Evolutionary conservation across 2,797 vertebrate genomes (phyloP).

Genomic region (Staurois parvus): DNA sequence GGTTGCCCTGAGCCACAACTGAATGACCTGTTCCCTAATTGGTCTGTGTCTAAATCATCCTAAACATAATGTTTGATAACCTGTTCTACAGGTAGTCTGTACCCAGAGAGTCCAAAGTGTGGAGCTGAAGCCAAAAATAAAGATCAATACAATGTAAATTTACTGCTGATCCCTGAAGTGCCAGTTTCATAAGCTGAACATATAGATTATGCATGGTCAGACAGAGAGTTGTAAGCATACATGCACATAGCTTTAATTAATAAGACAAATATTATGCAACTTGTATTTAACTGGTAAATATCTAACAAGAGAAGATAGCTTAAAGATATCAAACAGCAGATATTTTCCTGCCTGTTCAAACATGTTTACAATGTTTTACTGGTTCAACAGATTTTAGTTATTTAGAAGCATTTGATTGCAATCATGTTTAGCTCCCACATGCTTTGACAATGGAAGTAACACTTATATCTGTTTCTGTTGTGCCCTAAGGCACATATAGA

Average conservation of each 20-base stretch:
- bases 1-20: background rate
- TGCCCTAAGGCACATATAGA: background rate
- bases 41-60: background rate
- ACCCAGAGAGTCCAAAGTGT: background rate
- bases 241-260: background rate
- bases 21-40: background rate
- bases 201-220: background rate
- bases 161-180: too few species aligned
- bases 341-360: background rate
- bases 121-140: background rate
- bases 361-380: background rate
- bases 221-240: background rate
- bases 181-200: background rate
- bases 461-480: background rate
- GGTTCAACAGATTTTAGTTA: background rate
- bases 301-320: background rate
- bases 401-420: background rate
- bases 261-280: background rate
- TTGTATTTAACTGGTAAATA: background rate
- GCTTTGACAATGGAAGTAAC: background rate
- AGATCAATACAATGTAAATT: background rate
- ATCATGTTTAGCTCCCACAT: background rate
- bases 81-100: background rate
- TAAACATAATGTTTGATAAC: background rate
- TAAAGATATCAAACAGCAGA: background rate